Base-by-base conservation (phyloP, 2,888 invertebrate genomes). In the Amphiduros pacificus region DNA sequence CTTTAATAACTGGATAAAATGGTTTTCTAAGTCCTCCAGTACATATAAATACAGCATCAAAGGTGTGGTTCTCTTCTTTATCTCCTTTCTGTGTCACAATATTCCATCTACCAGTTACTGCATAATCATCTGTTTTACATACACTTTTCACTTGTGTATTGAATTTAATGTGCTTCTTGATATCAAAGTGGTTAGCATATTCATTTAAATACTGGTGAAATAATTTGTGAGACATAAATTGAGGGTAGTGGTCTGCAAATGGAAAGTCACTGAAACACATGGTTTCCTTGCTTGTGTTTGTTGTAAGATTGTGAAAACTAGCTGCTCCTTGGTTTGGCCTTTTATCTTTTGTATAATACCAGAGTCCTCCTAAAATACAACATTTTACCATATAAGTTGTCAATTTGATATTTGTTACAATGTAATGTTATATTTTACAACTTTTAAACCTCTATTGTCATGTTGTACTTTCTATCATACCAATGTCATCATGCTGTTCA, bases 191-290 rank as follows among this genome's bases (percentile, higher is more conserved):
- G 2, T 79, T 69, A 6, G 40, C 48, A 36, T 63, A 61, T 28
- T 56, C 20, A 31, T 56, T 49, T 20, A 63, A 52, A 28, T 63
- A 77, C 53, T 67, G 67, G 58, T 74, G 63, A n/a, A n/a, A n/a
- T n/a, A n/a, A 69, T 41, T 72, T 69, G 66, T 82, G 78, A 68
- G 79, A 80, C 79, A 81, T 80, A 64, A 73, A 80, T 59, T 77
- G 74, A 0, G 82, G 78, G 52, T 62, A 80, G 6, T 80, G 74
- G 1, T 62, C 62, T 0, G 78, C 79, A 11, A 80, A 78, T 0
- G 80, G 80, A 62, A 75, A 82, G 64, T 82, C 81, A 51, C 80
- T 80, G 72, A 73, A 81, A 24, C 68, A 64, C 75, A 75, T 77
- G 69, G 73, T 74, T 60, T 77, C 77, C 58, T 78, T 78, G 57